Conservation (phyloP, 2,797 vertebrate species). For the Micropoecilia bifurca region DNA sequence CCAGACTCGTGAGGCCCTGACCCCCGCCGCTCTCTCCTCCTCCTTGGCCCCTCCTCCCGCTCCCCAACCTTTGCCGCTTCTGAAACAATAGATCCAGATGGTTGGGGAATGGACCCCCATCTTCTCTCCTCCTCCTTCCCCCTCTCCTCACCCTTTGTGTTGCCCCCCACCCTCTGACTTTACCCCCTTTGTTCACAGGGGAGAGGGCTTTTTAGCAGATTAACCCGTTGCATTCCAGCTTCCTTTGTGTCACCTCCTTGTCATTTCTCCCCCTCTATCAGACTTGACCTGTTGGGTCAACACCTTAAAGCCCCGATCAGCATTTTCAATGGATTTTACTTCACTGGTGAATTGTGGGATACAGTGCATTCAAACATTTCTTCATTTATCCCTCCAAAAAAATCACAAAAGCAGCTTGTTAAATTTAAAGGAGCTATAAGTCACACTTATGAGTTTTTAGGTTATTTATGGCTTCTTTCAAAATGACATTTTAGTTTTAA, state of each 20-base stretch:
- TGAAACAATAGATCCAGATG: conserved; percentile 87
- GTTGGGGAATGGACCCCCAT: conserved; percentile 72
- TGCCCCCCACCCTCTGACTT: conserved; percentile 69
- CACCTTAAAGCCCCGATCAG: conserved; percentile 40
- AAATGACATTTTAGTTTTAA: background rate
- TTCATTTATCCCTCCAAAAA: background rate
- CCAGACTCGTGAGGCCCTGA: conserved; percentile 65
- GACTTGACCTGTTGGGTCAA: conserved; percentile 50
- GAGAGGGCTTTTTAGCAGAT: conserved; percentile 81
- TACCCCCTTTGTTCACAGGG: conserved; percentile 80
- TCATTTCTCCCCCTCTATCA: conserved; percentile 56
- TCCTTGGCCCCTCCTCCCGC: conserved; percentile 55
- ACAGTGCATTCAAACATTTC: conserved; percentile 9
- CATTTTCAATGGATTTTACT: conserved; percentile 42
- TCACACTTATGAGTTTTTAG: background rate
- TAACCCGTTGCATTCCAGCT: conserved; percentile 83
- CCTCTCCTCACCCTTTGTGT: conserved; percentile 66
- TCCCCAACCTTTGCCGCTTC: conserved; percentile 52
- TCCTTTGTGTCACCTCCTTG: conserved; percentile 76
- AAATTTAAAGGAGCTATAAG: background rate
- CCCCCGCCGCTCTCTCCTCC: conserved; percentile 48
- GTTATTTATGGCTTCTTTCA: background rate
- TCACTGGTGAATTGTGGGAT: conserved; percentile 3
- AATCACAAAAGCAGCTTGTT: conserved; percentile 6
- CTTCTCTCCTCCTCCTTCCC: conserved; percentile 19